These are phyloP conservation scores for Anabacerthia variegaticeps DNA, from an alignment of 2,797 vertebrate genomes.

Conservation along the genomic window DNA sequence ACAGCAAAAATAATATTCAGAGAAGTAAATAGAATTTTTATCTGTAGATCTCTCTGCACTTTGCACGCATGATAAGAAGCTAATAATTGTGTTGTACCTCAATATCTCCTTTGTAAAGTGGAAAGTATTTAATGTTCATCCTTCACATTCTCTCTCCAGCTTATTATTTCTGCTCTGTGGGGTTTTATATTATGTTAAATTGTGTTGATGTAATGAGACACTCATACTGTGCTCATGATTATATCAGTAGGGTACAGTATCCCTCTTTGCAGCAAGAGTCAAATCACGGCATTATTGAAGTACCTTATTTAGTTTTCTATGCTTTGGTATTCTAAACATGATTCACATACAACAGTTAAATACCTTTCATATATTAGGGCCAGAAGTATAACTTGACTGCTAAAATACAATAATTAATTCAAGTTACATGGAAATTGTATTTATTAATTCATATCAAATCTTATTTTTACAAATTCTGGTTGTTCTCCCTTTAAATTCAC, in stretches of 20 bases:
- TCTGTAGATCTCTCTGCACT: neutral
- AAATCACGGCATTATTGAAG: neutral
- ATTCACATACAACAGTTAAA: neutral
- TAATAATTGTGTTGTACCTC: neutral
- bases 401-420: slow-evolving; percentile 31
- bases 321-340: neutral
- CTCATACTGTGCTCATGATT: slow-evolving; percentile 5
- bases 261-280: neutral
- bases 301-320: slow-evolving; percentile 38
- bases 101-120: neutral
- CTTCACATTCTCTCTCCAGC: neutral
- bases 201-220: slow-evolving; percentile 35
- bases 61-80: neutral
- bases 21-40: neutral
- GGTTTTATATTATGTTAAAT: slow-evolving; percentile 14
- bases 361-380: neutral
- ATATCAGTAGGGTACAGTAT: neutral
- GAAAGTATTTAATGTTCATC: slow-evolving; percentile 4
- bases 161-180: slow-evolving; percentile 28
- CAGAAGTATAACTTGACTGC: slow-evolving; percentile 1
- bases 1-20: neutral
- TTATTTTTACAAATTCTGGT: slow-evolving; percentile 4
- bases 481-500: neutral
- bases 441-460: neutral
- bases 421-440: neutral